A percentile compares a stretch with the other conserved stretches of the same genome.
Conservation (phyloP, 2,888 invertebrate genomes). For the Drosophila leonis region DNA sequence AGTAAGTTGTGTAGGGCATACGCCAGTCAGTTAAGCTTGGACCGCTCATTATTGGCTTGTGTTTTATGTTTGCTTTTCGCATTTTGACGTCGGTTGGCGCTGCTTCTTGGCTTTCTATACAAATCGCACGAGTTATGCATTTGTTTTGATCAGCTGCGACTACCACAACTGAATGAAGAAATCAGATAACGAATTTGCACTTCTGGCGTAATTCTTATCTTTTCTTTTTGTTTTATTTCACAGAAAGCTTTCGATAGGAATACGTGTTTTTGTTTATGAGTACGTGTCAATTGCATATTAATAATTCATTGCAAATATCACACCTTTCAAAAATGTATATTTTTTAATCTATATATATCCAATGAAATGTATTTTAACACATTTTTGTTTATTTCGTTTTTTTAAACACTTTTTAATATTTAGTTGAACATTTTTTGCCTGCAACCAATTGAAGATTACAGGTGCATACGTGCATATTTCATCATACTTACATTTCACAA, state of each 20-base stretch:
- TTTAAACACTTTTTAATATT: too few species aligned
- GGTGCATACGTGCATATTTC: constrained; percentile 21
- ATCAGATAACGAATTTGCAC: constrained; percentile 32
- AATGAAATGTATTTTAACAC: too few species aligned
- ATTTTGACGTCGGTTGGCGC: constrained; percentile 54
- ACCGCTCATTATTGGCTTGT: constrained; percentile 37
- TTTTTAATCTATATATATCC: background rate
- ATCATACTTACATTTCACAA: constrained; percentile 54
- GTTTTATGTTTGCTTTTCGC: constrained; percentile 61
- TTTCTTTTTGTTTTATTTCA: constrained; percentile 8
- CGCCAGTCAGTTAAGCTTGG: constrained; percentile 5
- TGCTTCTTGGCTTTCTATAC: constrained; percentile 66
- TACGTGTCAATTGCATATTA: constrained; percentile 35
- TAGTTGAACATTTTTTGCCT: too few species aligned
- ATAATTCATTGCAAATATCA: constrained; percentile 2
- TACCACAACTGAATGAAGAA: constrained; percentile 29
- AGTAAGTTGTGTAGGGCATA: constrained; percentile 27
- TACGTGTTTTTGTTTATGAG: constrained; percentile 4
- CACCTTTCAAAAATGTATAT: background rate
- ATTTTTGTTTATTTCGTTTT: background rate
- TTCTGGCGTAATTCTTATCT: constrained; percentile 31
- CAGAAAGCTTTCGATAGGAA: constrained; percentile 34
- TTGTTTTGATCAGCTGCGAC: constrained; percentile 57
- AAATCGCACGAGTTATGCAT: constrained; percentile 42
- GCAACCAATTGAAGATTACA: background rate